Evolutionary conservation across 2,113 vertebrate species (phyloP).

Genomic region (Mastomys natalensis): DNA sequence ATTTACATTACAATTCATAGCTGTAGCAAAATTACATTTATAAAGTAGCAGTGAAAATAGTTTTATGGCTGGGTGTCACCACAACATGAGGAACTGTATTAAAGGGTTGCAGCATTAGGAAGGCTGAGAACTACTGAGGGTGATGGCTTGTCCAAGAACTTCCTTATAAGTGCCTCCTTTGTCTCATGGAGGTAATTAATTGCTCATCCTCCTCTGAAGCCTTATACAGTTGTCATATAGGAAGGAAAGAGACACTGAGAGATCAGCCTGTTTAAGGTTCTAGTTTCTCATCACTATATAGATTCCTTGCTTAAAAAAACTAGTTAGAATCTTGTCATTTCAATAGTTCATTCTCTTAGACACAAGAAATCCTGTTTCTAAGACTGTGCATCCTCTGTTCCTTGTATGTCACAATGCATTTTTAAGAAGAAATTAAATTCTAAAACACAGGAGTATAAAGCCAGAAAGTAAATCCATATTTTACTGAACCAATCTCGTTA

Average conservation of each 20-base stretch:
- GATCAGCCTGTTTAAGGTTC: neutral
- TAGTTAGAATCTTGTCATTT: neutral
- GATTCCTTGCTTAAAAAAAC: conserved; percentile 3
- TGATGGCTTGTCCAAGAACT: neutral
- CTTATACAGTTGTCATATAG: conserved; percentile 6
- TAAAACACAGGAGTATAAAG: conserved; percentile 20
- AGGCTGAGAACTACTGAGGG: neutral
- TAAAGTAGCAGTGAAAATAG: neutral
- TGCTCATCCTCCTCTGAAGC: neutral
- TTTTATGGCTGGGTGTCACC: neutral
- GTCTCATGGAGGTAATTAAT: neutral
- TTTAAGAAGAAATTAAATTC: conserved; percentile 51
- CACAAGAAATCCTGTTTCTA: conserved; percentile 20
- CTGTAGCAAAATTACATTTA: neutral
- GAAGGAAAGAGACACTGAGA: neutral
- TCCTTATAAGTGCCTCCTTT: conserved; percentile 32
- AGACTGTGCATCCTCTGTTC: neutral
- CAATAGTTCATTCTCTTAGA: conserved; percentile 18
- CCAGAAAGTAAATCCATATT: conserved; percentile 23
- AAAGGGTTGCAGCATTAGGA: neutral
- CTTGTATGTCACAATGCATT: conserved; percentile 5
- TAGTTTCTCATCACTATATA: neutral
- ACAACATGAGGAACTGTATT: neutral
- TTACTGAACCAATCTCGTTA: neutral
- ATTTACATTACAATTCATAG: neutral